Evolutionary conservation across 2,797 vertebrate species (phyloP).

Genomic region (Enteromius paludinosus): DNA sequence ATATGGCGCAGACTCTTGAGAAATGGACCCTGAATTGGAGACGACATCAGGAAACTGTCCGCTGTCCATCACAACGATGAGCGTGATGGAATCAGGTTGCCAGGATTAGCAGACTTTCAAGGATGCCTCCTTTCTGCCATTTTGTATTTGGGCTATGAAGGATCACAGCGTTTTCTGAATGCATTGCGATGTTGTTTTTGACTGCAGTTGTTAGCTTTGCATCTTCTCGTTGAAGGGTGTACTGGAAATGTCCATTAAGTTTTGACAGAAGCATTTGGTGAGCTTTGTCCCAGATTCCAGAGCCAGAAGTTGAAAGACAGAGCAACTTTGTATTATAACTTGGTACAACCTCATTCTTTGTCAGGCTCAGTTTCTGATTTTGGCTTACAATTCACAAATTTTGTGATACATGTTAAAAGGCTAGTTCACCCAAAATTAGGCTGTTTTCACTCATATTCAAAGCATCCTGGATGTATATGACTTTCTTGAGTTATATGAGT

Average conservation of each 20-base stretch:
- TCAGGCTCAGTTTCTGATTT: neutral
- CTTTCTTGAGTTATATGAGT: too few relatives aligned
- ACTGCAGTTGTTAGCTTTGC: slow-evolving; percentile 8
- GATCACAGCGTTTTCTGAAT: slow-evolving; percentile 39
- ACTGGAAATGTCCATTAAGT: slow-evolving; percentile 47
- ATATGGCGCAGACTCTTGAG: slow-evolving; percentile 53
- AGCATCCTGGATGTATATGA: too few relatives aligned
- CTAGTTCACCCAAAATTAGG: too few relatives aligned
- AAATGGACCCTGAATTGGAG: slow-evolving; percentile 62
- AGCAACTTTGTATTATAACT: neutral
- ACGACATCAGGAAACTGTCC: slow-evolving; percentile 60
- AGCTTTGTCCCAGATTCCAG: slow-evolving; percentile 30
- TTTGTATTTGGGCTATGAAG: slow-evolving; percentile 44
- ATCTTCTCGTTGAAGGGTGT: slow-evolving; percentile 26
- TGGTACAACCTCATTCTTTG: neutral
- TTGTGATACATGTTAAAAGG: too few relatives aligned
- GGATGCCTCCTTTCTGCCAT: slow-evolving; percentile 32
- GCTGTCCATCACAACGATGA: slow-evolving; percentile 57
- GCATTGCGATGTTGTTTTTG: slow-evolving; percentile 30
- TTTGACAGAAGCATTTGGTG: slow-evolving; percentile 38
- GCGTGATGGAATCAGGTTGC: slow-evolving; percentile 58
- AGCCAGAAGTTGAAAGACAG: neutral
- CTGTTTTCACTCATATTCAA: too few relatives aligned
- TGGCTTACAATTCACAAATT: slow-evolving; percentile 5
- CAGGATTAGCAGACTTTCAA: slow-evolving; percentile 35